Conservation (phyloP, 1,140 invertebrate species). For the Drosophila truncata region DNA sequence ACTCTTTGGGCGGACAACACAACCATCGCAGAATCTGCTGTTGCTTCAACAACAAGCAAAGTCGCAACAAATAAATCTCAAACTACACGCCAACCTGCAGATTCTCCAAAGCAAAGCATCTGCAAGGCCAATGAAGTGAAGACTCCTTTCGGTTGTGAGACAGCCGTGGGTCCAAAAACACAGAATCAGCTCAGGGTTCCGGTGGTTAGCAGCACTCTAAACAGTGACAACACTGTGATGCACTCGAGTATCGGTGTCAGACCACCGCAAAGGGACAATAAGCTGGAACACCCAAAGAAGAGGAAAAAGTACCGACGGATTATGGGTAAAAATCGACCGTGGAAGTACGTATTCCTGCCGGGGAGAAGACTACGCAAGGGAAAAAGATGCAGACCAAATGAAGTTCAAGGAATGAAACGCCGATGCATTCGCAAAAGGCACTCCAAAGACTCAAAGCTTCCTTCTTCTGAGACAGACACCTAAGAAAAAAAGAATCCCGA, state of each 20-base stretch:
- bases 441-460: too few relatives aligned
- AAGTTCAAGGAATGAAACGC: constrained; percentile 26
- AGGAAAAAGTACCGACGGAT: background rate
- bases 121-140: constrained; percentile 17
- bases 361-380: constrained; percentile 16
- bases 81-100: background rate
- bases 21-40: fast-evolving
- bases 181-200: background rate
- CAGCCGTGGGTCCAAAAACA: background rate
- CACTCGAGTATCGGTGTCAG: background rate
- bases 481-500: too few relatives aligned
- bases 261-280: background rate
- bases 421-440: constrained; percentile 53
- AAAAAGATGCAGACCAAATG: constrained; percentile 41
- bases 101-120: background rate
- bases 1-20: background rate
- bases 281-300: background rate
- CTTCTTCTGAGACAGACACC: too few relatives aligned
- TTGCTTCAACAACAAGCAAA: too few relatives aligned
- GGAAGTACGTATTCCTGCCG: constrained; percentile 29
- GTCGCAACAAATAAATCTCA: background rate
- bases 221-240: background rate
- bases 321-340: constrained; percentile 23
- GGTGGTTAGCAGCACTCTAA: constrained; percentile 5
- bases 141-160: constrained; percentile 25